phyloP scores from a whole-genome alignment of 2,888 invertebrate species.

The Sphecodes monilicornis region DNA sequence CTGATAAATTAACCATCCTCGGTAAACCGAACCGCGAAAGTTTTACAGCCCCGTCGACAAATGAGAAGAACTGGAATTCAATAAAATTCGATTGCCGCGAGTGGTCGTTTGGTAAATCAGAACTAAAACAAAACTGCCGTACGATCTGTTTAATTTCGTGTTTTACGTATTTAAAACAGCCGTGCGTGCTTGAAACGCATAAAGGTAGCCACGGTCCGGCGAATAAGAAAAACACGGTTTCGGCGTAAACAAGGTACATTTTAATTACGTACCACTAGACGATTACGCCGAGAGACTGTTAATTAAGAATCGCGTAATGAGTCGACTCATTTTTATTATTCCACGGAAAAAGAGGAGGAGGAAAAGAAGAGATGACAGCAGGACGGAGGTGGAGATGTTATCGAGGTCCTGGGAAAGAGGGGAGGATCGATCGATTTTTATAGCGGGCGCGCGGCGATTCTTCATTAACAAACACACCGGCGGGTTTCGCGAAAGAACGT shows the following conservation, averaged over 20 bases:
- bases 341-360: not conserved
- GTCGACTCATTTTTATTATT: slow-evolving; percentile 12
- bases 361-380: not conserved
- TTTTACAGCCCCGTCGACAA: too few relatives aligned
- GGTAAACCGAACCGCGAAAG: slow-evolving; percentile 17
- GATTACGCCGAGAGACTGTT: slow-evolving; percentile 17
- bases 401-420: slow-evolving; percentile 13
- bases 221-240: not conserved
- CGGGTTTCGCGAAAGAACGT: not conserved
- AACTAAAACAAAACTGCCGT: too few relatives aligned
- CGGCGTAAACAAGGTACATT: slow-evolving; percentile 19
- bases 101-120: too few relatives aligned
- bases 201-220: too few relatives aligned
- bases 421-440: slow-evolving; percentile 42
- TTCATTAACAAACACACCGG: slow-evolving; percentile 32
- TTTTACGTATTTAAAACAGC: too few relatives aligned
- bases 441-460: not conserved
- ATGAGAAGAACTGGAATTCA: too few relatives aligned
- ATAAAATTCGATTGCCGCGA: too few relatives aligned
- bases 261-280: slow-evolving; percentile 22
- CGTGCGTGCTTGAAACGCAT: too few relatives aligned
- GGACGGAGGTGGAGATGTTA: slow-evolving; percentile 21
- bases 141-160: too few relatives aligned
- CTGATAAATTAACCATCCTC: not conserved
- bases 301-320: slow-evolving; percentile 39